Base-by-base conservation (phyloP, 2,888 invertebrate genomes). In the Trachelus troglodyta region DNA sequence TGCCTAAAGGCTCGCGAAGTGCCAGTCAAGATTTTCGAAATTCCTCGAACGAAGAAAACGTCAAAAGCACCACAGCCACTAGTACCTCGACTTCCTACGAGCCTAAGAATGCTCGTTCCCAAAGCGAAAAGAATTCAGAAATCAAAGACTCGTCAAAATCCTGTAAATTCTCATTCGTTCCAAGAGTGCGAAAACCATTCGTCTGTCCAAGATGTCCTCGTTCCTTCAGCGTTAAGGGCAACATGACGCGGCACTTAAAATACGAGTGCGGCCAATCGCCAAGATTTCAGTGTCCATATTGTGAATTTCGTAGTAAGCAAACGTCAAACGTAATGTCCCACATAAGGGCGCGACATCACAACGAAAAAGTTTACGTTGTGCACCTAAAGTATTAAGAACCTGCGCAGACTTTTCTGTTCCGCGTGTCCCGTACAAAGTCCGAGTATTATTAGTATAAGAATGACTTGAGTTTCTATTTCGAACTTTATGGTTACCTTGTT, bases 241-340 rank as follows among this genome's bases (percentile, higher is more conserved):
- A 89, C 83, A 87, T 92, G 85, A 89, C 89, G 77, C 87, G 90
- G 74, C 92, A 92, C 75, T 81, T 88, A 4, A 89, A 87, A 79
- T 90, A 88, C 82, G 92, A 92, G 80, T 92, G 92, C 75, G 90
- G 91, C 6, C 87, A 90, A 75, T 83, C 86, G 35, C 90, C 90
- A 2, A 84, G 87, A 73, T 91, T 90, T 79, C 86, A 87, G 80
- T 92, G 92, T 79, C 91, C 92, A 4, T 90, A 90, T 77, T 92
- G 92, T 81, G 85, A 88, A 34, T 87, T 90, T 40, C 85, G 88
- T 68, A 88, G 88, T 79, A 91, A 91, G 77, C 90, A 89, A 78
- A 88, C 89, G n/a, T 90, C 89, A 33, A 90, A 90, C 77, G 86
- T 91, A 12, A 87, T 87, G 85, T 86, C 89, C 3, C 91, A 91